Base-by-base conservation (phyloP, 2,888 invertebrate species). In the Eupithecia centaureata region DNA sequence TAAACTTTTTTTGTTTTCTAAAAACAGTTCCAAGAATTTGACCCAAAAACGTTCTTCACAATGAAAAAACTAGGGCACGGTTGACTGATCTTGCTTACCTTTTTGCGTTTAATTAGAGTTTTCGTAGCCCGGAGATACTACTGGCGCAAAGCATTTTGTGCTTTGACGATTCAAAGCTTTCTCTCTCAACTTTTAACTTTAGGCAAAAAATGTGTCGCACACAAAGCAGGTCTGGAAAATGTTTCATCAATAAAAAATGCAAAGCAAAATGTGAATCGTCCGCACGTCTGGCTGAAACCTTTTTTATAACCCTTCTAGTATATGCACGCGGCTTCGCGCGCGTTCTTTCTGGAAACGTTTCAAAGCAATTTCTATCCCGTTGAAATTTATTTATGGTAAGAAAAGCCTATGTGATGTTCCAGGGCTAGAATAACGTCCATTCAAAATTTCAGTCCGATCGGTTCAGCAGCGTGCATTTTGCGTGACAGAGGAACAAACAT, bases 231-330 rank as follows among this genome's bases (percentile, higher is more conserved):
- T 63, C 47, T 54, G 27, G 15, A 57, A 61, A 64, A 12, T 22
- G 63, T 8, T 35, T 65, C 35, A 66, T 63, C 56, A 68, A 51
- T 60, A 63, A 61, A 56, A 71, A 60, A 61, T 66, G 67, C 47
- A 65, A 61, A 47, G 38, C 42, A 28, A 61, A 65, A 63, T 42
- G 63, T 61, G 67, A 63, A 67, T 59, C 54, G 62, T 54, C 52
- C 32, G 30, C 68, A 70, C 67, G 38, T 62, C 57, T 30, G n/a
- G 65, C 66, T 70, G 66, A 61, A 30, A 59, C 22, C 15, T 56
- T 52, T 32, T 66, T 60, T 68, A 66, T 59, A 66, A 68, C n/a
- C n/a, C n/a, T n/a, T n/a, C n/a, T n/a, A n/a, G n/a, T n/a, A n/a
- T n/a, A n/a, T n/a, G n/a, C n/a, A n/a, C n/a, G n/a, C n/a, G n/a